Base-by-base conservation (phyloP, 2,888 invertebrate species). In the Chrysolina oricalcia region DNA sequence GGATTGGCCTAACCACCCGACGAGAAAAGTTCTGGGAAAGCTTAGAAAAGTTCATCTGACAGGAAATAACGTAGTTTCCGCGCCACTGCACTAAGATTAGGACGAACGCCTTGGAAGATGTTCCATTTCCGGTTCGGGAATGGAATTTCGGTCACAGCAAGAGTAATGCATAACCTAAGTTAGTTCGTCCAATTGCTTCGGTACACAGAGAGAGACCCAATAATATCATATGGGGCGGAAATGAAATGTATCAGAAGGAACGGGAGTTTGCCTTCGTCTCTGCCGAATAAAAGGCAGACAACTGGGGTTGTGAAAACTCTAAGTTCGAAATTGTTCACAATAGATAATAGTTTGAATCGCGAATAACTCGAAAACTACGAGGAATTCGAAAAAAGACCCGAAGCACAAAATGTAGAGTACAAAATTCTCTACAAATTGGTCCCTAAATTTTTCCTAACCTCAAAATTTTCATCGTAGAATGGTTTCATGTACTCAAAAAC, bases 81-180 rank as follows among this genome's bases (percentile, higher is more conserved):
- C 70, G 65, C 67, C 67, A 80, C 78, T 83, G 82, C 83, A 81
- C 81, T 76, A 77, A 83, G 84, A 86, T 86, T 84, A 73, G 62
- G 82, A 77, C 84, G 76, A 86, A 83, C 87, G 87, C 84, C 87
- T 86, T 72, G 82, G 83, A 87, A 88, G 87, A 87, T 82, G 87
- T 87, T 88, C 85, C 83, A 88, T 88, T 88, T 88, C 87, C 88
- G 84, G 69, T 81, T 50, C 74, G 17, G 78, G 80, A 85, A 87
- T 87, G 85, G 80, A 84, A 83, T 86, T 84, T 79, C 76, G 81
- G 77, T 69, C 77, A 53, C 53, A 19, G 40, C 50, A 50, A 50
- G 53, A 53, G 50, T 53, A 46, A 46, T 46, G 35, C 68, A 50
- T n/a, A 17, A 9, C 53, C 43, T 21, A 17, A 48, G 48, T n/a